Percentiles rank a stretch among this genome's conserved stretches.
phyloP scores from a whole-genome alignment of 1,140 invertebrate genomes.

The Manduca sexta region DNA sequence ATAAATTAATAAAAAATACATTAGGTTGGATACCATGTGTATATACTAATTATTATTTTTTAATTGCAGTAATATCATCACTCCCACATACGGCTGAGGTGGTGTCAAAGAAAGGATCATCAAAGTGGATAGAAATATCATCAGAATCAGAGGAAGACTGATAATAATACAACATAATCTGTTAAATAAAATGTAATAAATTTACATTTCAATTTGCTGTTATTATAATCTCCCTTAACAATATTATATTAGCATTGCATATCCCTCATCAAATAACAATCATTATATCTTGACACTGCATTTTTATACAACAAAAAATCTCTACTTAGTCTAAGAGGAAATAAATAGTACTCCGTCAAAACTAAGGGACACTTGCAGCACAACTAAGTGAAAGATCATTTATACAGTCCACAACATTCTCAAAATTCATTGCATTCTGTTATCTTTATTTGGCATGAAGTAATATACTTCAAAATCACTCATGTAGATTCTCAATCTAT shows the following conservation, averaged over 20 bases:
- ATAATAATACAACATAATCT: slow-evolving; percentile 29
- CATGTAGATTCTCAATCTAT: slow-evolving; percentile 20
- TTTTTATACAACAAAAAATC: slow-evolving; percentile 14
- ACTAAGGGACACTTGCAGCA: background rate
- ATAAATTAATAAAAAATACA: too few species aligned
- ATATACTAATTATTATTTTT: background rate
- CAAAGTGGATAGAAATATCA: slow-evolving; percentile 63
- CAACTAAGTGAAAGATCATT: slow-evolving; percentile 1
- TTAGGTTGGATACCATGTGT: too few species aligned
- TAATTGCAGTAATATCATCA: slow-evolving; percentile 53
- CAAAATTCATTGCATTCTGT: slow-evolving; percentile 3
- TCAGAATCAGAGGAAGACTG: slow-evolving; percentile 57
- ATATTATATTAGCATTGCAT: slow-evolving; percentile 48
- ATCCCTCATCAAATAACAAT: slow-evolving; percentile 45
- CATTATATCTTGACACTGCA: slow-evolving; percentile 14
- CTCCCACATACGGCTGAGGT: slow-evolving; percentile 52
- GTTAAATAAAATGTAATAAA: slow-evolving; percentile 58
- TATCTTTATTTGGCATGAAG: slow-evolving; percentile 23
- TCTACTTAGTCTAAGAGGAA: slow-evolving; percentile 11
- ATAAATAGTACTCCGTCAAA: slow-evolving; percentile 20
- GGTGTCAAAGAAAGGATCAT: slow-evolving; percentile 35
- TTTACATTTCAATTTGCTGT: slow-evolving; percentile 42
- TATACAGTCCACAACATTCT: background rate
- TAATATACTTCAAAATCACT: slow-evolving; percentile 27
- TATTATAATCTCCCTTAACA: slow-evolving; percentile 52